Percentiles rank a stretch among this genome's conserved stretches.
Evolutionary conservation across 2,888 invertebrate species (phyloP).

Genomic region (Tenodera sinensis): DNA sequence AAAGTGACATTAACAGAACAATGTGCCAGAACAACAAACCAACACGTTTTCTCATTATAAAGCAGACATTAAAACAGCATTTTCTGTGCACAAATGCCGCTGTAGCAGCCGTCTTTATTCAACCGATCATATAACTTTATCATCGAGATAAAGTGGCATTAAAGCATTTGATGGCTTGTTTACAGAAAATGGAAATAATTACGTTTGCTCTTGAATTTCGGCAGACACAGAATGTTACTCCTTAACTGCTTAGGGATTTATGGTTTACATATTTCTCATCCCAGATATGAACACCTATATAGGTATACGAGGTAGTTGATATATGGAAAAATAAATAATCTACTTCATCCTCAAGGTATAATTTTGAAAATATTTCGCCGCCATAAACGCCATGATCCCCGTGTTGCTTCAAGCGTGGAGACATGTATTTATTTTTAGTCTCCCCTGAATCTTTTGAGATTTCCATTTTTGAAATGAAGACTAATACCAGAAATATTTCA

Average conservation of each 20-base stretch:
- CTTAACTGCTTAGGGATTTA: background rate
- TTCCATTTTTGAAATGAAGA: too few species aligned
- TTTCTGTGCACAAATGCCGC: background rate
- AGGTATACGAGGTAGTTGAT: too few species aligned
- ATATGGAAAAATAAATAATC: too few species aligned
- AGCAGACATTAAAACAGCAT: background rate
- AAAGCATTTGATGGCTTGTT: background rate
- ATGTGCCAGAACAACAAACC: background rate
- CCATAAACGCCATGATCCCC: too few species aligned
- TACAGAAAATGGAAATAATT: background rate
- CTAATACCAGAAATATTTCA: too few species aligned
- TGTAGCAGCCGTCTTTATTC: background rate
- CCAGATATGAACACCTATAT: too few species aligned
- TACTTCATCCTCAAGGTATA: too few species aligned
- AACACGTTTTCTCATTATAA: background rate
- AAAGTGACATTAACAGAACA: background rate
- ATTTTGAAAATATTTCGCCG: too few species aligned
- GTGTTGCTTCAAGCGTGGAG: too few species aligned
- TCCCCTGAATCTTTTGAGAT: too few species aligned
- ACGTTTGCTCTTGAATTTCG: background rate
- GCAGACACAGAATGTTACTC: background rate
- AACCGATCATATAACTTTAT: background rate
- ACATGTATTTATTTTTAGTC: too few species aligned
- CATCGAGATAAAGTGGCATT: background rate
- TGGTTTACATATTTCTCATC: background rate